Conservation (phyloP, 1,140 invertebrate genomes). For the Micrasema minimum region DNA sequence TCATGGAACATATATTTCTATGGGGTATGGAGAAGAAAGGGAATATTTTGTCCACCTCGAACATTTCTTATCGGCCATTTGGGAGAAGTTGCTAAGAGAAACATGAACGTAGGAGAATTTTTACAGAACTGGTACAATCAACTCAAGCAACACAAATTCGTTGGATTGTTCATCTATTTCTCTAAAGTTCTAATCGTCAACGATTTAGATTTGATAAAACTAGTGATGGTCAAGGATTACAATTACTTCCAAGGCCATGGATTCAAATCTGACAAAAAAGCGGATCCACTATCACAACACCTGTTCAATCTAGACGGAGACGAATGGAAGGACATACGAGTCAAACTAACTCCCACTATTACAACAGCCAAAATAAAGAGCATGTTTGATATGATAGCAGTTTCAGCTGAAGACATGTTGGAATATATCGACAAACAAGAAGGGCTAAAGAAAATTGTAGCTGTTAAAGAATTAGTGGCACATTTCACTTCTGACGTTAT, state of each 20-base stretch:
- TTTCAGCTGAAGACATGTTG: constrained; percentile 59
- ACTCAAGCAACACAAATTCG: too few relatives aligned
- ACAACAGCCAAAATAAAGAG: constrained; percentile 69
- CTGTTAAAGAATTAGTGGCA: constrained; percentile 67
- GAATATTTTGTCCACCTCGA: too few relatives aligned
- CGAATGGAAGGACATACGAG: constrained; percentile 68
- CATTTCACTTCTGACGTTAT: constrained; percentile 74
- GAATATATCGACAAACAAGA: constrained; percentile 47
- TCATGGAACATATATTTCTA: too few relatives aligned
- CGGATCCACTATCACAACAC: constrained; percentile 56
- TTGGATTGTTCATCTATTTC: too few relatives aligned
- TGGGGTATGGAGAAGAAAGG: too few relatives aligned
- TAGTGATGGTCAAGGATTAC: constrained; percentile 70
- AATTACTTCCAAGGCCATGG: constrained; percentile 68
- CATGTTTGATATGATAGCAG: constrained; percentile 65
- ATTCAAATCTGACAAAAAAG: constrained; percentile 61
- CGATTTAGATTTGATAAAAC: constrained; percentile 67
- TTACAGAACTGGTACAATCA: too few relatives aligned
- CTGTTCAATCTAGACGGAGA: constrained; percentile 61
- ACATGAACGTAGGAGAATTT: too few relatives aligned
- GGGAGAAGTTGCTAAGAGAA: too few relatives aligned
- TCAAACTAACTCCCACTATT: constrained; percentile 70
- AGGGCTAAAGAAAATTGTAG: constrained; percentile 57
- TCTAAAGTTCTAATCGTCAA: constrained; percentile 62
- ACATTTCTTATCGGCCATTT: too few relatives aligned